These are phyloP conservation scores for Xenops minutus DNA, from an alignment of 2,797 vertebrate genomes.

Conservation along the genomic window DNA sequence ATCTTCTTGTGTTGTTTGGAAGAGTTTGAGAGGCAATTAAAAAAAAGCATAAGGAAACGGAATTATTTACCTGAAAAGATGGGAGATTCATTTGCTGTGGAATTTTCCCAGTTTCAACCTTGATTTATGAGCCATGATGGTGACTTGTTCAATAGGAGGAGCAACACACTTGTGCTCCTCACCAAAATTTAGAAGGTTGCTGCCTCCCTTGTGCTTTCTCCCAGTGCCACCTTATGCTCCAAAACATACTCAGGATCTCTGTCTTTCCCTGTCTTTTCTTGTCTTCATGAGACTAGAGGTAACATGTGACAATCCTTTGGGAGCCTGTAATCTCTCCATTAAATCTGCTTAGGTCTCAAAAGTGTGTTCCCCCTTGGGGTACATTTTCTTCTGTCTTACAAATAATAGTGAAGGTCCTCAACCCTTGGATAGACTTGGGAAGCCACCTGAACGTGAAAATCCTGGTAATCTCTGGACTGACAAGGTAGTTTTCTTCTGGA, in stretches of 20 bases:
- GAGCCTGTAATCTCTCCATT: background rate
- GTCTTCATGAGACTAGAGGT: background rate
- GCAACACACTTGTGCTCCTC: background rate
- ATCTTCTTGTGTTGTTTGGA: background rate
- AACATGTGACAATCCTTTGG: background rate
- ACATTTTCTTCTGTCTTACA: background rate
- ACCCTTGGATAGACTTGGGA: background rate
- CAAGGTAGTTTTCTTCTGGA: background rate
- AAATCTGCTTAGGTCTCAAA: background rate
- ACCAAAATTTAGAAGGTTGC: background rate
- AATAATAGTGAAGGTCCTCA: background rate
- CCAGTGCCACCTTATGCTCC: background rate
- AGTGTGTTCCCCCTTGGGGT: accelerated
- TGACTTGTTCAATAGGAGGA: background rate
- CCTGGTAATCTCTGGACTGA: background rate
- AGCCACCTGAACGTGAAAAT: background rate
- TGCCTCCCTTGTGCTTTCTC: background rate
- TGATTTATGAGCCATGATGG: background rate
- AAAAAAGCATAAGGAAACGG: background rate
- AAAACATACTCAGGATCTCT: accelerated
- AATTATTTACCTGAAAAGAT: background rate
- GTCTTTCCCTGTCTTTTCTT: background rate
- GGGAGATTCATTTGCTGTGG: background rate
- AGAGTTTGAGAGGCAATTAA: background rate
- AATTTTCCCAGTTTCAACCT: background rate